These are phyloP conservation scores for Trichechus manatus DNA, from an alignment of 2,113 vertebrate genomes.

Conservation along the genomic window DNA sequence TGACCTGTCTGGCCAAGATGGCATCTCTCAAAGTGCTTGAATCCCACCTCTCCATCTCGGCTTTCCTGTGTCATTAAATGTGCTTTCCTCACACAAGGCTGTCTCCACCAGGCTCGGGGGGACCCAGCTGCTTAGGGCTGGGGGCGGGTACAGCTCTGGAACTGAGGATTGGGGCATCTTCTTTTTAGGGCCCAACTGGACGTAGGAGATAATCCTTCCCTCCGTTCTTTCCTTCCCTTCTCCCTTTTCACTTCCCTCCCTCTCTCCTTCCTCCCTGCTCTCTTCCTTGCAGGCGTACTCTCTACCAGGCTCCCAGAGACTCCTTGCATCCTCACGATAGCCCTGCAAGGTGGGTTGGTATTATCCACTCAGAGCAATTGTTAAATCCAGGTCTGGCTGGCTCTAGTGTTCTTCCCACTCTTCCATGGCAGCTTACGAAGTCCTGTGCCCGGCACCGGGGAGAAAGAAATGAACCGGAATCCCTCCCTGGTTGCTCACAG, in stretches of 20 bases:
- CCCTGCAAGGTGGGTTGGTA: background rate
- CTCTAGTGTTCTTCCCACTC: background rate
- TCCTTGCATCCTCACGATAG: background rate
- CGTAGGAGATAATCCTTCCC: background rate
- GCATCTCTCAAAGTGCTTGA: background rate
- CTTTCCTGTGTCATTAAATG: no score
- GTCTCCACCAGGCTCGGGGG: background rate
- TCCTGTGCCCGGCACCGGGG: background rate
- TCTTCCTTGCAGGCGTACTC: background rate
- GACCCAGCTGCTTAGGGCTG: background rate
- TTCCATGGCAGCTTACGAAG: fast-evolving
- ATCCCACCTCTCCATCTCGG: background rate
- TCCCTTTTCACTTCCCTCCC: no score
- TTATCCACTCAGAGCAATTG: background rate
- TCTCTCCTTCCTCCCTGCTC: no score
- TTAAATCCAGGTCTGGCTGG: background rate
- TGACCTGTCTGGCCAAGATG: background rate
- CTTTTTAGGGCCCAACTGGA: background rate
- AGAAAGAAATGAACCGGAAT: background rate
- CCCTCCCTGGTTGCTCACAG: background rate
- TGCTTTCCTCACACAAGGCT: no score
- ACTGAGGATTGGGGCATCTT: background rate
- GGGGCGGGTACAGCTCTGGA: fast-evolving
- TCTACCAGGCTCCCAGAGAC: background rate
- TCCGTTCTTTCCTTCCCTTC: background rate